Base-by-base conservation (phyloP, 64 coral and sea anemone species). In the Acropora tenuis region DNA sequence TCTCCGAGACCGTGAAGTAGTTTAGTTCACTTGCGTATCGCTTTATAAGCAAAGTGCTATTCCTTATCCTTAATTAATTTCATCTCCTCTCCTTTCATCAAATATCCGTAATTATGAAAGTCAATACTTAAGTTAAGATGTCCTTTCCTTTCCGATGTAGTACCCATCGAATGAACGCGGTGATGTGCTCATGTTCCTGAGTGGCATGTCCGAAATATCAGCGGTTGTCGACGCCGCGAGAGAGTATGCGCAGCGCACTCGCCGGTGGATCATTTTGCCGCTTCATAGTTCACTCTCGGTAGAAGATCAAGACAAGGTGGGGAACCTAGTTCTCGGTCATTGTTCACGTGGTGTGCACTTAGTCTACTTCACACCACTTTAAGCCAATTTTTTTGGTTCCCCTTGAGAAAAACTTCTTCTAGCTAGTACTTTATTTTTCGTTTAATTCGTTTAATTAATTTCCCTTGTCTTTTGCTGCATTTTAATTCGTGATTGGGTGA, bases 181-280 rank as follows among this genome's bases (percentile, higher is more conserved):
- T 3, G 96, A 98, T 72, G 59, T 98, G 16, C 63, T 98, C 40
- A 95, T 98, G 63, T 98, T 98, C 45, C 88, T 93, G 43, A 98
- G 96, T 95, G 96, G 96, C 46, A 98, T 98, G 96, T 87, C 96
- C 2, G 96, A 98, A 81, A 98, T 98, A 47, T 88, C 96, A 43
- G 88, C 93, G 17, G 94, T 98, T 47, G 94, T 98, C 77, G 93
- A 95, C 57, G 93, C 96, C 69, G 96, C 96, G 11, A 95, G 88
- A 47, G 93, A 98, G 88, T 98, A 98, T 88, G 96, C 96, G 66
- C 94, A 94, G 78, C 94, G 82, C 80, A 96, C 97, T 80, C 97
- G 89, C 45, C 88, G 88, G 30, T 99, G 97, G 97, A 94, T 99
- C 72, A 80, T 94, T 50, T 81, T 99, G 18, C 94, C 97, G 69